A percentile compares a stretch with the other conserved stretches of the same genome.
These are phyloP conservation scores for Lymantria dispar DNA, from an alignment of 2,888 invertebrate species.

Conservation along the genomic window DNA sequence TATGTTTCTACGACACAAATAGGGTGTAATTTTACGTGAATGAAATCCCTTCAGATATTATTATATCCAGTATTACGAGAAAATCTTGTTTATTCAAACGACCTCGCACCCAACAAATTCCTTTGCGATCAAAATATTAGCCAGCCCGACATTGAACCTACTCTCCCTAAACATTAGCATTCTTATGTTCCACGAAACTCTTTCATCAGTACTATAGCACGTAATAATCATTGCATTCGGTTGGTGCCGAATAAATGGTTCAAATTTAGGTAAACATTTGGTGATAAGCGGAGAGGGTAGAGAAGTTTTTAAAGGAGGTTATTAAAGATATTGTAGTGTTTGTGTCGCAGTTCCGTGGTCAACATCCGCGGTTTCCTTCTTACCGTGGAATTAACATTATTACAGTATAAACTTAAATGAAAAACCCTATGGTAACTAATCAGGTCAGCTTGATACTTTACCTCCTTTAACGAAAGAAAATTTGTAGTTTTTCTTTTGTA, in stretches of 20 bases:
- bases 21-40: background rate
- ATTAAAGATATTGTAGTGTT: background rate
- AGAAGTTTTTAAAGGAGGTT: background rate
- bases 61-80: constrained; percentile 1
- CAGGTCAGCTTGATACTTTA: too few species aligned
- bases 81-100: constrained; percentile 1
- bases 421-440: too few species aligned
- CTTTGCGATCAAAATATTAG: constrained; percentile 26
- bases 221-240: constrained; percentile 38
- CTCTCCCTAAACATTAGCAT: constrained; percentile 30
- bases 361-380: too few species aligned
- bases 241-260: constrained; percentile 19
- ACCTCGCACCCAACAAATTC: constrained; percentile 5
- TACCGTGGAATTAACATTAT: too few species aligned
- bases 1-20: background rate
- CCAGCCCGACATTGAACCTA: constrained; percentile 7
- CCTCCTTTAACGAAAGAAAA: too few species aligned
- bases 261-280: background rate
- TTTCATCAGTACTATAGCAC: constrained; percentile 30
- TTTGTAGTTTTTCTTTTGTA: too few species aligned
- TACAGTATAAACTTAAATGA: too few species aligned
- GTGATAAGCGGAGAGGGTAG: constrained; percentile 2
- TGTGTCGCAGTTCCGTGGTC: too few species aligned
- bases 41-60: background rate
- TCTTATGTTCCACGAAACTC: constrained; percentile 25